Base-by-base conservation (phyloP, 2,113 vertebrate species). In the Vulpes vulpes region DNA sequence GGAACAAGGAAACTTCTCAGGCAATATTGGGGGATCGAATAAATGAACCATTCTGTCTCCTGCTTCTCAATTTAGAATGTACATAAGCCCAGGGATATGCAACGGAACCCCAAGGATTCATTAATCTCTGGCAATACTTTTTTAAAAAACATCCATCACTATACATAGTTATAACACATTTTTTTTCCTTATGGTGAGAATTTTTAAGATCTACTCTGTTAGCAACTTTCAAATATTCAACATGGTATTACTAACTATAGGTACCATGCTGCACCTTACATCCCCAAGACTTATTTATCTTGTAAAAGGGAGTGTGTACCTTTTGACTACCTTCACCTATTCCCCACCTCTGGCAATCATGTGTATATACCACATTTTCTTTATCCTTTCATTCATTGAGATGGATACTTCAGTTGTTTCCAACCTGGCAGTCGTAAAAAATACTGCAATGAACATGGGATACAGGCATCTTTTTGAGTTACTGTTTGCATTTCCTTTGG, bases 211-310 rank as follows among this genome's bases (percentile, higher is more conserved):
- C 43, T 60, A 19, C 27, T 59, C 53, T 60, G 8, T 71, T 12
- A 30, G 53, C 53, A 53, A 22, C 32, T 22, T 89, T 51, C 55
- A 30, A 5, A 38, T 5, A 73, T 0, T 7, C 8, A 23, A 3
- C 9, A 4, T 3, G 0, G 30, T 23, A 1, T 3, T 11, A 7
- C 14, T 22, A 12, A 22, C n/a, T 23, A 1, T 4, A 27, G 15
- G 30, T 30, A 1, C 51, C 4, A 7, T 25, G 35, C 20, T 49
- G 19, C 11, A 32, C 22, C n/a, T 30, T 11, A 12, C 4, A 12
- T 5, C 30, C 22, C 11, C 3, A 20, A 49, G 59, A 38, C 25
- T 69, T n/a, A 15, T 10, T 27, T 51, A 60, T 51, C 10, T n/a
- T 69, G 7, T 3, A 35, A 14, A 22, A 38, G 74, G 22, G 30